These are phyloP conservation scores for Suillia variegata DNA, from an alignment of 2,888 invertebrate species.

Conservation along the genomic window DNA sequence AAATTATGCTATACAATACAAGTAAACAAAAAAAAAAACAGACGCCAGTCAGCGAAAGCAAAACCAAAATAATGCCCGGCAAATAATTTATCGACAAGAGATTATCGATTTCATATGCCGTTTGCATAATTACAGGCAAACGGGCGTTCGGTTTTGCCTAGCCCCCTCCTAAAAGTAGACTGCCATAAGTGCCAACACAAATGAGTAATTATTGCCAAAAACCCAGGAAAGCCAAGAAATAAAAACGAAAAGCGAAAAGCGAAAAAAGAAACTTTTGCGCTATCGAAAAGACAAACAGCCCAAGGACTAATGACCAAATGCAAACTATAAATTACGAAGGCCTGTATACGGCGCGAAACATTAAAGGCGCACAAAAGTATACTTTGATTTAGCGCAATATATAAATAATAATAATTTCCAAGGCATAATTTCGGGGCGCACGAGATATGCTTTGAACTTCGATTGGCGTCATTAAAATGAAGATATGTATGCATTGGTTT, in stretches of 20 bases:
- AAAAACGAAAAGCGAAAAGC: background rate
- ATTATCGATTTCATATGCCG: conserved; percentile 48
- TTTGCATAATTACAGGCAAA: conserved; percentile 24
- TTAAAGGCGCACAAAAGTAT: conserved; percentile 21
- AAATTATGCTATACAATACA: conserved; percentile 12
- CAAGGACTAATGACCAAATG: conserved; percentile 32
- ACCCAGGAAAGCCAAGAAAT: too few species aligned
- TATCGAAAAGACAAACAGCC: background rate
- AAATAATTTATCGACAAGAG: conserved; percentile 35
- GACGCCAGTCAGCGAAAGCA: too few species aligned
- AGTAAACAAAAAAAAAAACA: conserved; percentile 2
- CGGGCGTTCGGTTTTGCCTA: background rate
- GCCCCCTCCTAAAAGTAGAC: conserved; percentile 27
- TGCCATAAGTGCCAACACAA: conserved; percentile 8
- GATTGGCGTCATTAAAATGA: conserved; percentile 36
- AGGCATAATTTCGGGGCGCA: conserved; percentile 22
- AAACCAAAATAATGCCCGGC: too few species aligned
- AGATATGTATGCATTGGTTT: conserved; percentile 24
- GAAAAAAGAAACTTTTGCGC: background rate
- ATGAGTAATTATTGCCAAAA: conserved; percentile 20
- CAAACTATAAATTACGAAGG: conserved; percentile 36
- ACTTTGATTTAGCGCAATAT: conserved; percentile 27
- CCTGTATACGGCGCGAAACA: conserved; percentile 12
- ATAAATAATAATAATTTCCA: conserved; percentile 13
- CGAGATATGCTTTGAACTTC: conserved; percentile 35